phyloP scores from a whole-genome alignment of 2,797 vertebrate species.

The Gambelia wislizenii region DNA sequence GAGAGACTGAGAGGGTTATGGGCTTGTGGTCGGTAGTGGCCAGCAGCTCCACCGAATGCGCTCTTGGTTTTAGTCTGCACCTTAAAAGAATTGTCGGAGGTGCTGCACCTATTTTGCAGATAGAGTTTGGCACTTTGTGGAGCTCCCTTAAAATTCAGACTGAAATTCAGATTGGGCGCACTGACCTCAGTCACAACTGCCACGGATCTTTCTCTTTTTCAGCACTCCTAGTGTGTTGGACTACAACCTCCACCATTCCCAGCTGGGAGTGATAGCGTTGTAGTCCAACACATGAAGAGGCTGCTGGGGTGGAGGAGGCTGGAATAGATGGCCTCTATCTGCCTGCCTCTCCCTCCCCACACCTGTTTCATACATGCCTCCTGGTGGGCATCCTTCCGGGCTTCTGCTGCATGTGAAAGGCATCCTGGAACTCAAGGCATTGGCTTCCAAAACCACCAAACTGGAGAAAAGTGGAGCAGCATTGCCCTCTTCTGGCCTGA shows the following conservation, averaged over 20 bases:
- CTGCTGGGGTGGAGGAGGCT: not conserved
- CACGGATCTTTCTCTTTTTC: no score
- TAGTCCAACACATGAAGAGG: not conserved
- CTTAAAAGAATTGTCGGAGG: no score
- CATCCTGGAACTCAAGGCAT: no score
- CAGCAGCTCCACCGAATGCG: no score
- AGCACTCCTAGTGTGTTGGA: not conserved
- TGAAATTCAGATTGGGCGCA: not conserved
- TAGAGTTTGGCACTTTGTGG: no score
- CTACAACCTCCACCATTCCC: not conserved
- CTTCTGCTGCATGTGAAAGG: not conserved
- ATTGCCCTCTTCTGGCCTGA: slow-evolving; percentile 8
- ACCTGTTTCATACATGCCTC: no score
- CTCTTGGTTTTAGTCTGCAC: no score
- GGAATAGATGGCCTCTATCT: not conserved
- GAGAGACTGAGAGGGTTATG: no score
- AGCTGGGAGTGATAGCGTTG: not conserved
- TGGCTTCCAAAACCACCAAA: not conserved
- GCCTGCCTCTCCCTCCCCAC: no score
- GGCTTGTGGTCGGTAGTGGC: no score
- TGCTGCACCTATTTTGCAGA: no score
- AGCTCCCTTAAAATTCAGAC: not conserved
- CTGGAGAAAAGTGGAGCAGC: not conserved
- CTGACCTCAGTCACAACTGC: no score
- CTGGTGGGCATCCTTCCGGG: not conserved